phyloP scores from a whole-genome alignment of 2,797 vertebrate species.

The Bovichtus diacanthus region DNA sequence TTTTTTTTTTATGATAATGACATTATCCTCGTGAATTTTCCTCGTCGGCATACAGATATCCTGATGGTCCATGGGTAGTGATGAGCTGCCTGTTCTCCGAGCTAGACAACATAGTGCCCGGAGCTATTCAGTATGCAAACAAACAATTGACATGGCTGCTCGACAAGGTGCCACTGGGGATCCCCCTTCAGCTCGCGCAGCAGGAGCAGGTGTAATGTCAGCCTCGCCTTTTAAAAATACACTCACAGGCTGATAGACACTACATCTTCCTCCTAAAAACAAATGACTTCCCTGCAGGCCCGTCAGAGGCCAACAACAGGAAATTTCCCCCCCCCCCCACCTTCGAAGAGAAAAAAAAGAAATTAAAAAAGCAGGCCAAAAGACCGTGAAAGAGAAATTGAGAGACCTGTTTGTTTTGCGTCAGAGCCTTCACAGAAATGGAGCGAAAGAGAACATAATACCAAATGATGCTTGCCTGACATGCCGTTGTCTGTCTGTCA shows the following conservation, averaged over 20 bases:
- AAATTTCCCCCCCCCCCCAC: too few relatives aligned
- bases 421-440: constrained; percentile 58
- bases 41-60: constrained; percentile 55
- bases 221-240: constrained; percentile 73
- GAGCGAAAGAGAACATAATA: constrained; percentile 75
- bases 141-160: constrained; percentile 83
- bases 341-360: constrained; percentile 8
- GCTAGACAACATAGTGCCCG: constrained; percentile 70
- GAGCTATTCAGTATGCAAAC: constrained; percentile 82
- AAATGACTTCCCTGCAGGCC: constrained; percentile 70
- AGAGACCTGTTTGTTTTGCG: constrained; percentile 62
- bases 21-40: constrained; percentile 39
- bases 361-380: constrained; percentile 27
- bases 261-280: constrained; percentile 45
- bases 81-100: constrained; percentile 72
- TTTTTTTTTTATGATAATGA: constrained; percentile 50
- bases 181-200: constrained; percentile 69
- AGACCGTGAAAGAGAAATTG: constrained; percentile 35
- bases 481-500: constrained; percentile 84
- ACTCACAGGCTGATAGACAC: constrained; percentile 63
- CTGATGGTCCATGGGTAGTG: constrained; percentile 59
- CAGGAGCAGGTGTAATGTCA: constrained; percentile 73
- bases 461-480: constrained; percentile 81
- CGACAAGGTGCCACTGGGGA: constrained; percentile 78
- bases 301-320: constrained; percentile 72